Evolutionary conservation across 2,113 vertebrate genomes (phyloP).

Genomic region (Patagioenas fasciata): DNA sequence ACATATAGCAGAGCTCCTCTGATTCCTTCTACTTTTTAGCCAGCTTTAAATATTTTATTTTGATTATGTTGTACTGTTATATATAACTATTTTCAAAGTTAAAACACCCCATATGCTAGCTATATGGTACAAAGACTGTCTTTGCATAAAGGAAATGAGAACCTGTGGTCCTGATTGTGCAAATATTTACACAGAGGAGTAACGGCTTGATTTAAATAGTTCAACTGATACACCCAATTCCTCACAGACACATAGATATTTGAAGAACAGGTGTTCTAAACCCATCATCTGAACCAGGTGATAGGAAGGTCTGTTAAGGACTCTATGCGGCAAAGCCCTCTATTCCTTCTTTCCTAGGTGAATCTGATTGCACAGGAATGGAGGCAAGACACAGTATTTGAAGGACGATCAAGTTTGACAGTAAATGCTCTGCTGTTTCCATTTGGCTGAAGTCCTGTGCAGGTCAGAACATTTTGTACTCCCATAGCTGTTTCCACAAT

Average conservation of each 20-base stretch:
- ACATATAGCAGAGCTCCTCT: neutral
- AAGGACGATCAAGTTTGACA: neutral
- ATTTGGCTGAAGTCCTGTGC: neutral
- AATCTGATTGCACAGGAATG: neutral
- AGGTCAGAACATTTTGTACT: neutral
- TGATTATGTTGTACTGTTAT: neutral
- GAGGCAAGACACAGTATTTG: neutral
- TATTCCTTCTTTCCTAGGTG: neutral
- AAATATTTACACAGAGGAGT: neutral
- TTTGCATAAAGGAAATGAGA: slow-evolving; percentile 4
- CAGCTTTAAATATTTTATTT: neutral
- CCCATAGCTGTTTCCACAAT: neutral
- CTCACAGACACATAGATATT: neutral
- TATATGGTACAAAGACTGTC: neutral
- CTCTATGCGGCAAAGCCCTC: neutral
- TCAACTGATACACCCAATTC: neutral
- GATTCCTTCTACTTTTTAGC: neutral
- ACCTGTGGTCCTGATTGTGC: neutral
- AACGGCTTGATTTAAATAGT: neutral
- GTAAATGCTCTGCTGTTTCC: neutral
- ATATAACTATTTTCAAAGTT: neutral
- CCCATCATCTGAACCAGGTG: neutral
- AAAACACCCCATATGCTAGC: neutral
- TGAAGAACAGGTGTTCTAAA: neutral
- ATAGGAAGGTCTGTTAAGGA: neutral